Evolutionary conservation across 2,888 invertebrate genomes (phyloP).

Genomic region (Congeria kusceri): DNA sequence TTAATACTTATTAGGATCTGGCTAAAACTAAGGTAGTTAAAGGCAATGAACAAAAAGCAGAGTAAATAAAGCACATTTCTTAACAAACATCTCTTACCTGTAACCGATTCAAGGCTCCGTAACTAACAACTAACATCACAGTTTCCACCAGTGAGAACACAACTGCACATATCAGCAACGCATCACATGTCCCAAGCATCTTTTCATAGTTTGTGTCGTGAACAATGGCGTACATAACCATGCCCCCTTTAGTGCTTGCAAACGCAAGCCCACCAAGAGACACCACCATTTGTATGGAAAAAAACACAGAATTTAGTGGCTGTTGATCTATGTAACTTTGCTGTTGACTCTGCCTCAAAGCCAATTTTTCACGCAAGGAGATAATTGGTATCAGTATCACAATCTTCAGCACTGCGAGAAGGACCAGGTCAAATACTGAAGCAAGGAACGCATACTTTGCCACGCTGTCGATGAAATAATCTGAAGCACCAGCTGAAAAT

Average conservation of each 20-base stretch:
- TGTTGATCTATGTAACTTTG: slow-evolving; percentile 61
- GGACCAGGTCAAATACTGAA: slow-evolving; percentile 83
- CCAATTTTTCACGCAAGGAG: slow-evolving; percentile 70
- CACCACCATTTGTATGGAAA: slow-evolving; percentile 56
- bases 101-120: slow-evolving; percentile 72
- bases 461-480: slow-evolving; percentile 83
- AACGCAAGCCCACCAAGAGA: slow-evolving; percentile 67
- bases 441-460: slow-evolving; percentile 73
- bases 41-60: too few species aligned
- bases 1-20: too few species aligned
- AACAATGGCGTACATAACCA: slow-evolving; percentile 73
- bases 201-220: slow-evolving; percentile 63
- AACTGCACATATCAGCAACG: slow-evolving; percentile 73
- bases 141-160: slow-evolving; percentile 75
- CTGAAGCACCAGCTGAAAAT: slow-evolving; percentile 78
- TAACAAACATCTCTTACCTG: too few species aligned
- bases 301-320: slow-evolving; percentile 52
- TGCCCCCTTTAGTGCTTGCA: slow-evolving; percentile 72
- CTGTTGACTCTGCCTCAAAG: slow-evolving; percentile 65
- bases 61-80: too few species aligned
- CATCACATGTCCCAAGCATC: slow-evolving; percentile 81
- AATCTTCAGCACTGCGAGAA: slow-evolving; percentile 76
- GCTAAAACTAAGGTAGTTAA: too few species aligned
- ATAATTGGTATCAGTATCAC: slow-evolving; percentile 69
- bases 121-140: slow-evolving; percentile 68